A percentile compares a stretch with the other conserved stretches of the same genome.
Conservation (phyloP, 1,140 invertebrate species). For the Zaprionus lachaisei region DNA sequence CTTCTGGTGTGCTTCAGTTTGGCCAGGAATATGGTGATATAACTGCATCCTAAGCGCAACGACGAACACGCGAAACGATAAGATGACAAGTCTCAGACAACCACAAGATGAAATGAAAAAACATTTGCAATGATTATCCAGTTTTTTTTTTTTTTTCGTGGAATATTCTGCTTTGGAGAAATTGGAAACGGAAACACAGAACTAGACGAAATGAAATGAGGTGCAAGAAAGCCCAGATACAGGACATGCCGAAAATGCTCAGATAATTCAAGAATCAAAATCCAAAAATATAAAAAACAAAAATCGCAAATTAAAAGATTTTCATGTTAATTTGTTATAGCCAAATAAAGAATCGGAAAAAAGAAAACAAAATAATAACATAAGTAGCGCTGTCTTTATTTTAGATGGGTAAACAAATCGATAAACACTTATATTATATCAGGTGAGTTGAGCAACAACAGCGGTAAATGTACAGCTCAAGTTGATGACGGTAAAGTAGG, state of each 20-base stretch:
- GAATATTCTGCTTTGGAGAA: slow-evolving; percentile 32
- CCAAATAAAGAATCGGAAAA: background rate
- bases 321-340: background rate
- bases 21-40: slow-evolving; percentile 65
- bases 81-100: background rate
- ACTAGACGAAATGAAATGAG: slow-evolving; percentile 32
- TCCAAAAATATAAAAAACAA: background rate
- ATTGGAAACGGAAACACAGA: slow-evolving; percentile 27
- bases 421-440: slow-evolving; percentile 1
- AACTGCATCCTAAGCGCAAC: slow-evolving; percentile 19
- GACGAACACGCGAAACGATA: slow-evolving; percentile 8
- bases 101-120: slow-evolving; percentile 18
- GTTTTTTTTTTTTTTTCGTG: slow-evolving; percentile 24
- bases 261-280: slow-evolving; percentile 21
- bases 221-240: slow-evolving; percentile 21
- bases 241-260: slow-evolving; percentile 34
- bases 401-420: slow-evolving; percentile 7
- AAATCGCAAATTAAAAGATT: background rate
- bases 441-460: slow-evolving; percentile 42
- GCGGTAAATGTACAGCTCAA: slow-evolving; percentile 18
- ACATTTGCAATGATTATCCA: slow-evolving; percentile 20
- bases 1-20: slow-evolving; percentile 38
- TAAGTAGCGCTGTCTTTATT: slow-evolving; percentile 19
- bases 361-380: slow-evolving; percentile 12
- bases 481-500: slow-evolving; percentile 7